Evolutionary conservation across 2,113 vertebrate genomes (phyloP), one percentile per base, ranked within the genome.

Genomic region (Ciconia maguari): DNA sequence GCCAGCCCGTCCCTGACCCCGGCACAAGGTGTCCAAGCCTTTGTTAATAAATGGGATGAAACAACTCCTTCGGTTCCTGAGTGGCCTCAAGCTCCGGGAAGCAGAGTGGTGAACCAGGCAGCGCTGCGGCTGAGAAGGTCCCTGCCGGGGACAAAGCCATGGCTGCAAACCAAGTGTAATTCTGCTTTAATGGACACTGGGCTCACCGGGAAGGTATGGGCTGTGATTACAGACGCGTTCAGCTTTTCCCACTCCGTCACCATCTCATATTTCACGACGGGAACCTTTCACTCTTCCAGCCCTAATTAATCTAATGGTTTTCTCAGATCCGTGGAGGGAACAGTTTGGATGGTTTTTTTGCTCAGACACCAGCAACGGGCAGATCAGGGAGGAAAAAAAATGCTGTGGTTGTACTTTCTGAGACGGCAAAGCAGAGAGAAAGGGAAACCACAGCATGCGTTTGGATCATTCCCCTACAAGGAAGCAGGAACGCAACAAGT

Each of bases 221-320:
- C 65, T 77, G 66, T 64, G 78, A 83, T 91, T 79, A 87, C 80
- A 76, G 93, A 49, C 30, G 4, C 34, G 57, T 5, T 27, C 70
- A 36, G 84, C 85, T 85, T 90, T 77, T 49, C 87, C 78, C 58
- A 46, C 88, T 88, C 93, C 90, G 57, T 46, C 92, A 18, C 46
- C 78, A 90, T 17, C 74, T 78, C 0, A 0, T 21, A 30, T 14
- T 57, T 90, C 93, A 72, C 85, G 79, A 90, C 58, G 9, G 85
- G 93, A 92, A 90, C 60, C 82, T 66, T 83, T 74, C 75, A 66
- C 49, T 91, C 49, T 91, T 90, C 84, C 93, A 87, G 68, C 75
- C 75, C 74, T 77, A 90, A 94, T 95, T 94, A 96, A 94, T 62
- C 46, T 83, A 85, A 93, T 83, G 92, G 58, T 72, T 96, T 86